These are phyloP conservation scores for Carduelis carduelis DNA, from an alignment of 2,797 vertebrate genomes.

Conservation along the genomic window DNA sequence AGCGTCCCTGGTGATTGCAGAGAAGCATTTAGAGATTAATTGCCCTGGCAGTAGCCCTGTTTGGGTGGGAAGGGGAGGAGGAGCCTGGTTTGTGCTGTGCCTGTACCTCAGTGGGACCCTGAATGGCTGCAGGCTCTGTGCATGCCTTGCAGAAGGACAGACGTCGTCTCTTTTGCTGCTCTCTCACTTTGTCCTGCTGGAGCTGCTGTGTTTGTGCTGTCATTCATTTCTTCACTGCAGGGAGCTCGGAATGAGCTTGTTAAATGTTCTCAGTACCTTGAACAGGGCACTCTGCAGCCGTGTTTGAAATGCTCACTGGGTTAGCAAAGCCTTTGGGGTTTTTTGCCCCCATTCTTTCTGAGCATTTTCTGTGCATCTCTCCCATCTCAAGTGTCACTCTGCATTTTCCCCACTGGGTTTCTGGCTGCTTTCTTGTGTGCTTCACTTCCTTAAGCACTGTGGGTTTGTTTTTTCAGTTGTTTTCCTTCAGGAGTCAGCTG, in stretches of 20 bases:
- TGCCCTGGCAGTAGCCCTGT: background rate
- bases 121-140: background rate
- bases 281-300: background rate
- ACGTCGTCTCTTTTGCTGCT: rapidly evolving
- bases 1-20: background rate
- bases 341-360: slow-evolving; percentile 35
- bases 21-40: background rate
- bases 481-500: background rate
- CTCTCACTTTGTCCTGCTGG: background rate
- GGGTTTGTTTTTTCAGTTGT: background rate
- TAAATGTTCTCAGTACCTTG: background rate
- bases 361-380: background rate
- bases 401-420: slow-evolving; percentile 9
- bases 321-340: slow-evolving; percentile 34
- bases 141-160: background rate
- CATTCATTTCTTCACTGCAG: background rate
- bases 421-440: background rate
- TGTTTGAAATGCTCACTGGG: slow-evolving; percentile 1
- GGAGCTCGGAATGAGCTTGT: background rate
- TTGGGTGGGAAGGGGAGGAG: background rate
- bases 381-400: slow-evolving; percentile 13
- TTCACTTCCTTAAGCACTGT: background rate
- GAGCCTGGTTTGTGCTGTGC: background rate
- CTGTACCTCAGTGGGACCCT: background rate
- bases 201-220: background rate